Base-by-base conservation (phyloP, 2,888 invertebrate species). In the Apamea anceps region DNA sequence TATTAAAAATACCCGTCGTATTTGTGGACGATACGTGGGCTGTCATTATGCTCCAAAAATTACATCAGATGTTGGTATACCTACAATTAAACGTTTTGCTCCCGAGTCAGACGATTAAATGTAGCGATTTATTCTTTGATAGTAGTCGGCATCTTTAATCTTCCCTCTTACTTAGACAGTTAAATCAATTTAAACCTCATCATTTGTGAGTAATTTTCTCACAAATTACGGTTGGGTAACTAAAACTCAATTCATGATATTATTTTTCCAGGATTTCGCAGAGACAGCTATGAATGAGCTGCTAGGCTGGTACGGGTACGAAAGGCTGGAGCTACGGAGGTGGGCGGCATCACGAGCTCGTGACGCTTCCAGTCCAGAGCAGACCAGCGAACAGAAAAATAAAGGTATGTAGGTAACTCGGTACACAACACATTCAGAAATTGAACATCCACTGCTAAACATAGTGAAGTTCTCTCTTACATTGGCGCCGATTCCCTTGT, bases 201-300 rank as follows among this genome's bases (percentile, higher is more conserved):
- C 1, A 42, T 62, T 21, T 80, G n/a, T 57, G 6, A 51, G 13
- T 75, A 42, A 32, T 42, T 62, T 72, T n/a, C 42, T 81, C 0
- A 18, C 18, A 28, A 81, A 62, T 13, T 8, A 51, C 48, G 5
- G 5, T 67, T 32, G 48, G 2, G 1, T n/a, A 75, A 37, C 13
- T 62, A 8, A 32, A 81, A 45, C 32, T 81, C 42, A 81, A 54
- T 42, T 8, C 0, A 54, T 1, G 7, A 25, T 10, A 37, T 72
- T 79, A 15, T 65, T 2, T 45, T 97, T 97, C 7, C 96, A 99
- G 99, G 98, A 99, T 94, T 99, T 98, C 95, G 99, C 99, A 10
- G 99, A 99, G 94, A 98, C 98, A 72, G 99, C 99, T 1, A 99
- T 99, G 99, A 99, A 99, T 93, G 99, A 99, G 95, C 97, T 99